Evolutionary conservation across 2,113 vertebrate species (phyloP), one percentile per base, ranked within the genome.

Genomic region (Tinamus guttatus): DNA sequence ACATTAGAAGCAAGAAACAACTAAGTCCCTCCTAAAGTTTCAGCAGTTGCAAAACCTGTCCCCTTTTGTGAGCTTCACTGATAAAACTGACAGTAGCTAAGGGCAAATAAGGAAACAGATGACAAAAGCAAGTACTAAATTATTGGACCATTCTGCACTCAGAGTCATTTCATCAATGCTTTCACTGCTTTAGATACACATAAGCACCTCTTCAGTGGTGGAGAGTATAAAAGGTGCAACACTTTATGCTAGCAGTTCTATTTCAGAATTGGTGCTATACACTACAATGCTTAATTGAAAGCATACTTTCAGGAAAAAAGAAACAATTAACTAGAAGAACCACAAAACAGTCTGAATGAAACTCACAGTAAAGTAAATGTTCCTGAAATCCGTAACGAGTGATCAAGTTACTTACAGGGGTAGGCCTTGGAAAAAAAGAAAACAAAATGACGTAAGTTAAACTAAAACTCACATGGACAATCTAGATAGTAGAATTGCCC

Each of bases 341-440:
- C 14, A 69, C n/a, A 36, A 85, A 76, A 60, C 20, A 78, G 54
- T 93, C 69, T 89, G 89, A 98, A 95, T 32, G 52, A 92, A 97
- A 98, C 99, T 99, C 97, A 99, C 99, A 99, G 95, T 99, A 99
- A 87, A 99, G 98, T 74, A 99, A 98, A 96, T 99, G 99, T 64
- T 99, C 99, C 87, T 99, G 99, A 96, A 99, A 99, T 94, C 99
- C 99, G 68, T 99, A 99, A 1, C 98, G 97, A 97, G 97, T 98
- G 58, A 99, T 98, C 98, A 99, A 97, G 95, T 95, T 98, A 98
- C 96, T 99, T 94, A 99, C 96, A 81, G 98, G 96, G 47, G 98
- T 99, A 45, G 99, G 99, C 89, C 99, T 99, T 90, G 27, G 96
- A 34, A 94, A 49, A 95, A 86, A 47, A 21, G 92, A 88, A 95